Evolutionary conservation across 1,140 invertebrate genomes (phyloP), one percentile per base, ranked within the genome.

Genomic region (Drosophila subobscura): DNA sequence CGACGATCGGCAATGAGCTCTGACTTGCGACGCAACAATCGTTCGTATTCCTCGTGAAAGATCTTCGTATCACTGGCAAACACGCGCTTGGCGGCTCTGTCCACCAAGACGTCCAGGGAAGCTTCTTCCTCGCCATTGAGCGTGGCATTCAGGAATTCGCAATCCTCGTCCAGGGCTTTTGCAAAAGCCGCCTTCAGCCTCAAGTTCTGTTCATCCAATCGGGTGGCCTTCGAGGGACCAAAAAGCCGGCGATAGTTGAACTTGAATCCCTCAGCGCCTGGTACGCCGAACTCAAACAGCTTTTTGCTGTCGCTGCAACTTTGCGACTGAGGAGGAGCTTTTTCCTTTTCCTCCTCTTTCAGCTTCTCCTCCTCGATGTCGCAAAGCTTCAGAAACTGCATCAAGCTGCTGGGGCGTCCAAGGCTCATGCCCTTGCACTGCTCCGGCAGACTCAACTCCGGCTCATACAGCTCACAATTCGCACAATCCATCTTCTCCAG

Each of bases 231-330:
- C 5, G 20, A 3, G 0, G 54, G 25, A 3, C 47, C 57, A 25
- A 85, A 85, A 0, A 85, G 33, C 14, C 55, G 47, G 0, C 42
- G 56, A 51, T 80, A 85, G 46, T 85, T 70, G 27, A 85, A 86
- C n/a, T 46, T 73, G 20, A 49, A 37, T 0, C n/a, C 8, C 12
- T 3, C 16, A 0, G 54, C 7, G 1, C 16, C 4, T 1, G 29
- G 44, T 0, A 23, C 7, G 5, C 59, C 61, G 6, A 65, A 5
- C 20, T 70, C 5, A 16, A 85, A 70, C 2, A 56, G 49, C 12
- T 70, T 49, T 6, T 14, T 29, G 14, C 42, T 56, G 5, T 44
- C 33, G n/a, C 20, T 61, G 57, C 12, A 22, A 29, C 8, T 23
- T 12, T 20, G 27, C 14, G 8, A 52, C 42, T 54, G 23, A 47